Evolutionary conservation across 1,140 invertebrate species (phyloP).

Genomic region (Lasioglossum baleicum): DNA sequence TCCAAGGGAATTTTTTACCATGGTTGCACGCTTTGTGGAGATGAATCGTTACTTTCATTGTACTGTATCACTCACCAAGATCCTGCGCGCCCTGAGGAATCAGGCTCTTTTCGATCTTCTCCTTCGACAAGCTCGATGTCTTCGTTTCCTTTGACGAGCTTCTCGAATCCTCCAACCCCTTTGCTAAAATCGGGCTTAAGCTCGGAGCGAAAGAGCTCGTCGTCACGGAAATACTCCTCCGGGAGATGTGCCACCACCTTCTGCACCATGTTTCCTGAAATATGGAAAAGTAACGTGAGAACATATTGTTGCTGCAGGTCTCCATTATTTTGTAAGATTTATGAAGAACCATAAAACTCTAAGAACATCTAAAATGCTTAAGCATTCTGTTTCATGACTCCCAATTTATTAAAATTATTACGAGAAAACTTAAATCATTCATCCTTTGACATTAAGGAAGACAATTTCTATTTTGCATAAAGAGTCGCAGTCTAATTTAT

Average conservation of each 20-base stretch:
- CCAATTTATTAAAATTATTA: no score
- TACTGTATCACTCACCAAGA: background rate
- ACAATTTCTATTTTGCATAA: no score
- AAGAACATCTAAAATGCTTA: no score
- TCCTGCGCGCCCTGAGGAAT: background rate
- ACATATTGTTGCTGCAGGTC: no score
- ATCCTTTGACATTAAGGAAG: no score
- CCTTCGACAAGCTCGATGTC: conserved; percentile 16
- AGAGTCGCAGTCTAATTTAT: no score
- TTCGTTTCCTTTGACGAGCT: conserved; percentile 53
- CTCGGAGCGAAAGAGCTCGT: conserved; percentile 65
- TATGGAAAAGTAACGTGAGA: background rate
- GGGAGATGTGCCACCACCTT: conserved; percentile 76
- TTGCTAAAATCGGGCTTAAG: conserved; percentile 70
- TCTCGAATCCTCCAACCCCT: conserved; percentile 50
- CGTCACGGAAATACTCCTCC: conserved; percentile 70
- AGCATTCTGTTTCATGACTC: no score
- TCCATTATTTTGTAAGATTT: no score
- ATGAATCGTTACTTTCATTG: background rate
- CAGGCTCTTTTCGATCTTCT: conserved; percentile 25
- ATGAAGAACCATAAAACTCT: no score
- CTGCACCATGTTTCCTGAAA: conserved; percentile 78
- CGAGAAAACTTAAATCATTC: no score
- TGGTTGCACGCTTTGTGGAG: no score
- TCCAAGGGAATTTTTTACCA: background rate